These are phyloP conservation scores for Coelinius sp. DNA, from an alignment of 2,888 invertebrate genomes.

Conservation along the genomic window DNA sequence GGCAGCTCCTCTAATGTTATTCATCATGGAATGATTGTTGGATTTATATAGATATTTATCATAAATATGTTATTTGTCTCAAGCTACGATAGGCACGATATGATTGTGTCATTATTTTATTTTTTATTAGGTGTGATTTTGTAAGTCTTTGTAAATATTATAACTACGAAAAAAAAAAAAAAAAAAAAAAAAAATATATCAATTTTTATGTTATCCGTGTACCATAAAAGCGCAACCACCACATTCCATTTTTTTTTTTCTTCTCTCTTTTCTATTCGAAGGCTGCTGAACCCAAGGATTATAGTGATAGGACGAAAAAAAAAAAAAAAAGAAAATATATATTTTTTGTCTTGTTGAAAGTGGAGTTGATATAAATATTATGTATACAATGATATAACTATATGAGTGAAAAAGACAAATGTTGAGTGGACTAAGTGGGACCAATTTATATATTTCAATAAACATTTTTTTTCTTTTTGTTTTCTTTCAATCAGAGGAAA, in stretches of 20 bases:
- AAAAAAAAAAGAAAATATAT: conserved; percentile 27
- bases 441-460: conserved; percentile 44
- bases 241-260: conserved; percentile 62
- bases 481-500: not conserved
- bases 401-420: conserved; percentile 30
- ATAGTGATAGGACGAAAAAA: conserved; percentile 54
- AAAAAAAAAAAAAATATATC: too few relatives aligned
- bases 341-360: conserved; percentile 30
- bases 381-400: conserved; percentile 46
- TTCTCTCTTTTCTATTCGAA: conserved; percentile 42
- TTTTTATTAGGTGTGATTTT: conserved; percentile 61
- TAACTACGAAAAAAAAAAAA: conserved; percentile 55
- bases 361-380: conserved; percentile 22
- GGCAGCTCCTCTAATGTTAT: conserved; percentile 16
- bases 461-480: conserved; percentile 34
- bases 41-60: conserved; percentile 33
- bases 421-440: conserved; percentile 28
- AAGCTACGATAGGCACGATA: conserved; percentile 57
- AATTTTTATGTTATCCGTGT: conserved; percentile 65
- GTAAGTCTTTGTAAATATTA: conserved; percentile 70
- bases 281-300: conserved; percentile 51
- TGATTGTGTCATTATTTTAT: conserved; percentile 61
- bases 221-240: conserved; percentile 62
- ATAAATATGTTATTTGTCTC: conserved; percentile 23
- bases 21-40: conserved; percentile 25